phyloP scores from a whole-genome alignment of 2,113 vertebrate genomes.

The Ia io region DNA sequence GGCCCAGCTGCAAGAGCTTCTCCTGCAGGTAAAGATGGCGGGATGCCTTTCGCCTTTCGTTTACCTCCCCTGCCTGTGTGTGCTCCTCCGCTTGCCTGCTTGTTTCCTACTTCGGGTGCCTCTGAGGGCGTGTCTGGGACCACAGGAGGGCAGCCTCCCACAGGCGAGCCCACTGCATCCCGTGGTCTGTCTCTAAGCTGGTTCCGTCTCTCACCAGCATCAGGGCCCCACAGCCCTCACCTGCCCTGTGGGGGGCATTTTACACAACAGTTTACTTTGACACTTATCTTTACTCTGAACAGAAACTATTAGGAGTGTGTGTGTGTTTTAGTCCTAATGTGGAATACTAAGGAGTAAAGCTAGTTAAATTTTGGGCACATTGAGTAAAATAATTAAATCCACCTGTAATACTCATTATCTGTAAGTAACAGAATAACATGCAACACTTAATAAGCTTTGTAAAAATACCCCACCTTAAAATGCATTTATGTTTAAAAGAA shows the following conservation, averaged over 20 bases:
- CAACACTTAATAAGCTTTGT: background rate
- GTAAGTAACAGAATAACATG: background rate
- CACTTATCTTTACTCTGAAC: background rate
- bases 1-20: conserved; percentile 89
- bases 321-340: background rate
- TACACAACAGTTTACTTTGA: background rate
- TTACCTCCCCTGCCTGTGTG: background rate
- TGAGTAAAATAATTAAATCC: conserved; percentile 12
- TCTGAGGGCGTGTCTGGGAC: background rate
- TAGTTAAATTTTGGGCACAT: background rate
- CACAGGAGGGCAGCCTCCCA: fast-evolving
- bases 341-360: background rate
- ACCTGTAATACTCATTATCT: background rate
- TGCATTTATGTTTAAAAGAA: conserved; percentile 33
- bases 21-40: conserved; percentile 85
- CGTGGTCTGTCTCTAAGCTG: background rate
- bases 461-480: conserved; percentile 49
- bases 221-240: background rate
- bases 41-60: background rate
- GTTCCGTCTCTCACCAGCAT: background rate
- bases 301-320: background rate
- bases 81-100: background rate
- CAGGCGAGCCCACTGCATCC: fast-evolving
- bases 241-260: background rate
- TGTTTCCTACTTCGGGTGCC: background rate